Base-by-base conservation (phyloP, 2,888 invertebrate genomes). In the Nomada lathburiana region DNA sequence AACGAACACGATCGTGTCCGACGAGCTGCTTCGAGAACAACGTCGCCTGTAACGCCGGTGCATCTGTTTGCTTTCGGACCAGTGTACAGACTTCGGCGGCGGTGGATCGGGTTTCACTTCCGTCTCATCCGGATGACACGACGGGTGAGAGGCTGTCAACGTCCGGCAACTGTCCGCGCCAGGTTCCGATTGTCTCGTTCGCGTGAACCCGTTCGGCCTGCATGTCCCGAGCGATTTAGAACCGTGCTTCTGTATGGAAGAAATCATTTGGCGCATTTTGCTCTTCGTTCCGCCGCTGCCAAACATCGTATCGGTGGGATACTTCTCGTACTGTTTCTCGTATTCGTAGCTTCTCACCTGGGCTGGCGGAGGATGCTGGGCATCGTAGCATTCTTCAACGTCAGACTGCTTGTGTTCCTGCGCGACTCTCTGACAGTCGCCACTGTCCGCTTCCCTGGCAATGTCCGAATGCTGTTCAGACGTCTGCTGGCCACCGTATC, bases 81-180 rank as follows among this genome's bases (percentile, higher is more conserved):
- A 86, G 44, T 82, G 87, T 3, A 0, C 1, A 7, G 62, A n/a
- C 0, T 11, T 62, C 1, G 77, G 82, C 1, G 86, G 82, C 2
- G 77, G 68, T 23, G 70, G 70, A 13, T 86, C 81, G 0, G 55
- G 44, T 3, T 23, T 10, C 4, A 18, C 13, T 2, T 57, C 18
- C 2, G 23, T 4, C 18, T 64, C 9, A 0, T 52, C 42, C 2
- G 44, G 4, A 5, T 3, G n/a, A n/a, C 72, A 20, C 1, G 11
- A 16, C 1, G 36, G 0, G 16, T 2, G 10, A n/a, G 53, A 13
- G 57, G 57, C 9, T 13, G 13, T 57, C 23, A 10, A 13, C 57
- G 57, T 13, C n/a, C 10, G 13, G 16, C 47, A 47, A 23, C 13
- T 26, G 23, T 2, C 23, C 2, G n/a, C 13, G 2, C 13, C 23